Conservation (phyloP, 2,888 invertebrate species). For the Epiblema foenella region DNA sequence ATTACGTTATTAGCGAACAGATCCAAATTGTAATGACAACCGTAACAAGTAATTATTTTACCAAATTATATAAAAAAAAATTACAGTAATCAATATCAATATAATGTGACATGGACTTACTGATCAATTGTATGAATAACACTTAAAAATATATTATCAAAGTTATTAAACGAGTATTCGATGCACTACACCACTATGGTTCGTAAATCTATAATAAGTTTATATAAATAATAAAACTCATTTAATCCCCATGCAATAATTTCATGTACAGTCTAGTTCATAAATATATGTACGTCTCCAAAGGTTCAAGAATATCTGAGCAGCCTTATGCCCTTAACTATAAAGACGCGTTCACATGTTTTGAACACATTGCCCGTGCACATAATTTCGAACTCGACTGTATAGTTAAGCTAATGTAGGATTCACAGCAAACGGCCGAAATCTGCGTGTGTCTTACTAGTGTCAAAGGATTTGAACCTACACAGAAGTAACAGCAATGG, state of each 20-base stretch:
- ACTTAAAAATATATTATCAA: not conserved
- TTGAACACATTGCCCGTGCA: no score
- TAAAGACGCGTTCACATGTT: no score
- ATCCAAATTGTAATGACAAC: not conserved
- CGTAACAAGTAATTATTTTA: not conserved
- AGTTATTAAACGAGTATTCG: conserved; percentile 15
- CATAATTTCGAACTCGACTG: no score
- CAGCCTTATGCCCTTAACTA: no score
- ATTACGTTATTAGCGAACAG: not conserved
- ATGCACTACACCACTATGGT: not conserved
- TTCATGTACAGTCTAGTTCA: not conserved
- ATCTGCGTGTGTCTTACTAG: no score
- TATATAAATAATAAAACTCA: not conserved
- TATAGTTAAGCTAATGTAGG: not conserved
- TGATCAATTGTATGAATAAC: not conserved
- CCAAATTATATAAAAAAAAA: not conserved
- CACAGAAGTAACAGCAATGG: no score
- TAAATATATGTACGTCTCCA: no score
- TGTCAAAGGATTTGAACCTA: no score
- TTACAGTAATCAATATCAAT: not conserved
- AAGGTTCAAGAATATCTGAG: no score
- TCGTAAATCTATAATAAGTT: not conserved
- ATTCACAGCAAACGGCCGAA: no score
- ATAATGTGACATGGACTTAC: not conserved
- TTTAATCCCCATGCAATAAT: not conserved